Conservation (phyloP, 1,140 invertebrate species). For the Wiebesia pumilae region DNA sequence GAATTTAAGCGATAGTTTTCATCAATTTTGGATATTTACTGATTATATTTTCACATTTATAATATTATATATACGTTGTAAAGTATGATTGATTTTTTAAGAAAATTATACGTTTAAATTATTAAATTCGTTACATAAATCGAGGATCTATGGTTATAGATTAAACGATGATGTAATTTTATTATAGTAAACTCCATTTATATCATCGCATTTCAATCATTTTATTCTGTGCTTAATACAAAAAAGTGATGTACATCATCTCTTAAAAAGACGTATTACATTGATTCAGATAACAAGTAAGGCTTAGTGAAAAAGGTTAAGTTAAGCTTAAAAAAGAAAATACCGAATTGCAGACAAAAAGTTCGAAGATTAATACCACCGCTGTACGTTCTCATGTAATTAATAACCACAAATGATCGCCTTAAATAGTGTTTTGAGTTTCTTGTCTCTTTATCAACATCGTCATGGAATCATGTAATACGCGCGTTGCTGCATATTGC, state of each 20-base stretch:
- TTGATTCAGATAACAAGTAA: neutral
- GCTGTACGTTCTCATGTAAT: neutral
- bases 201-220: neutral
- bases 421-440: constrained; percentile 27
- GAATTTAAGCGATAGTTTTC: too few species aligned
- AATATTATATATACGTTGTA: too few species aligned
- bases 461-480: neutral
- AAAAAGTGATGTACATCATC: neutral
- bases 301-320: neutral
- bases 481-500: neutral
- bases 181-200: neutral
- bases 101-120: neutral
- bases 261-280: neutral
- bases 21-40: too few species aligned
- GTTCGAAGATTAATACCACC: neutral
- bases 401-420: constrained; percentile 27
- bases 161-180: neutral
- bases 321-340: neutral
- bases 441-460: too few species aligned
- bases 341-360: neutral
- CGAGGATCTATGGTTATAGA: neutral
- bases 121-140: neutral
- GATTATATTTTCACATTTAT: too few species aligned
- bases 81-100: too few species aligned
- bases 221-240: neutral